Base-by-base conservation (phyloP, 2,113 vertebrate species). In the Perca fluviatilis region DNA sequence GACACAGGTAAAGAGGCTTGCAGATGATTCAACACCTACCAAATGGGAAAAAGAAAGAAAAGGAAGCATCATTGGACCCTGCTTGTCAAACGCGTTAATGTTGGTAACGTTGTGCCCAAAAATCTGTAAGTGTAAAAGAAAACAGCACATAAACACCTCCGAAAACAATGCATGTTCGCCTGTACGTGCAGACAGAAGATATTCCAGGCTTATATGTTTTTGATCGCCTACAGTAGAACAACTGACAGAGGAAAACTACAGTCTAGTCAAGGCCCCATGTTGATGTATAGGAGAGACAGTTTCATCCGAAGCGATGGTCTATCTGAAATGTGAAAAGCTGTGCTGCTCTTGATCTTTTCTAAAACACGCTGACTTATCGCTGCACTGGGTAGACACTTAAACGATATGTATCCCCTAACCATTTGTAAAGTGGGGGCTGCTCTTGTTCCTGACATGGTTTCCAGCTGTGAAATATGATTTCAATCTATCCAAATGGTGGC, bases 401-500 rank as follows among this genome's bases (percentile, higher is more conserved):
- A 73, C 60, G 54, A 86, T 77, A 76, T 2, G 71, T 33, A 84
- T 72, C 57, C 73, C 62, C 18, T 4, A 60, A 73, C 21, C 51
- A 79, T 78, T 79, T 46, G 25, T 85, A 70, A 79, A 74, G 69
- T 0, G 6, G 49, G 75, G 68, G 40, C 75, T 30, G 82, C 36
- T 84, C 69, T 77, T 69, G 56, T 73, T 62, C 80, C 47, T 76
- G 62, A 79, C 81, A 66, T 6, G 47, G 27, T 77, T 50, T 82
- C 65, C 43, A 54, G 79, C 77, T 19, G 40, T 79, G 91, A 91
- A 89, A 89, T 79, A 88, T 85, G 57, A 86, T 86, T 86, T 88
- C 67, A 85, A 80, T 86, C 68, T 64, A 43, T 75, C 70, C 50
- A 66, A 71, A 77, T 11, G 64, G 57, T 4, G 13, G 47, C 21